Conservation (phyloP, 2,113 vertebrate species). For the Salvator merianae region DNA sequence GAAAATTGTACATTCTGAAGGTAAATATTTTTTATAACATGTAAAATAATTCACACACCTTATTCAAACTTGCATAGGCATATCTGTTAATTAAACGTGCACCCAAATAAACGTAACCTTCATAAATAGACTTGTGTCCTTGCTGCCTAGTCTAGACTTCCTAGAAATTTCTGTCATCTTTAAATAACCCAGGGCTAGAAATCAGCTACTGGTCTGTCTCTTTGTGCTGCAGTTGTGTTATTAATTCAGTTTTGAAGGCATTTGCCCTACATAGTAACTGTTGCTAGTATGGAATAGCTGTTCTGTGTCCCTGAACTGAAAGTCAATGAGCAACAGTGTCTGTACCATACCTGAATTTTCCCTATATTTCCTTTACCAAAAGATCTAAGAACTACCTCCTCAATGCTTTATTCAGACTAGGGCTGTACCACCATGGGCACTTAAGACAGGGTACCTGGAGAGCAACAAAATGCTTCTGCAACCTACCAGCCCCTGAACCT, state of each 20-base stretch:
- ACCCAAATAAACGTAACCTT: constrained; percentile 23
- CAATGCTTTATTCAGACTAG: not conserved
- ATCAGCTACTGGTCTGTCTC: not conserved
- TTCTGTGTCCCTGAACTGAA: constrained; percentile 13
- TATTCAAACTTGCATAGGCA: constrained; percentile 28
- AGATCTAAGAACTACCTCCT: not conserved
- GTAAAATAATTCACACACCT: constrained; percentile 28
- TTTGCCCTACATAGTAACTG: not conserved
- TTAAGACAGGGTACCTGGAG: too few species aligned
- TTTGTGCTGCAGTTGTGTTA: constrained; percentile 5
- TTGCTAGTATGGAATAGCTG: not conserved
- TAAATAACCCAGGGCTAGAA: constrained; percentile 31
- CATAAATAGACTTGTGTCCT: constrained; percentile 12
- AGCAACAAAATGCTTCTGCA: too few species aligned
- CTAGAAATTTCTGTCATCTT: constrained; percentile 32
- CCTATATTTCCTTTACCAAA: not conserved
- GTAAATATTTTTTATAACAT: constrained; percentile 24
- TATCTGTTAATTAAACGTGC: constrained; percentile 5
- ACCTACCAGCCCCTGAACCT: too few species aligned
- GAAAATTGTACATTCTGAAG: not conserved
- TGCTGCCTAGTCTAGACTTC: constrained; percentile 30
- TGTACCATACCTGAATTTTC: not conserved
- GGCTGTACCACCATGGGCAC: too few species aligned
- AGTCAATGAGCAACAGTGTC: not conserved
- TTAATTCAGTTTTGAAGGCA: constrained; percentile 21